Evolutionary conservation across 1,140 invertebrate genomes (phyloP).

Genomic region (Uloborus diversus): DNA sequence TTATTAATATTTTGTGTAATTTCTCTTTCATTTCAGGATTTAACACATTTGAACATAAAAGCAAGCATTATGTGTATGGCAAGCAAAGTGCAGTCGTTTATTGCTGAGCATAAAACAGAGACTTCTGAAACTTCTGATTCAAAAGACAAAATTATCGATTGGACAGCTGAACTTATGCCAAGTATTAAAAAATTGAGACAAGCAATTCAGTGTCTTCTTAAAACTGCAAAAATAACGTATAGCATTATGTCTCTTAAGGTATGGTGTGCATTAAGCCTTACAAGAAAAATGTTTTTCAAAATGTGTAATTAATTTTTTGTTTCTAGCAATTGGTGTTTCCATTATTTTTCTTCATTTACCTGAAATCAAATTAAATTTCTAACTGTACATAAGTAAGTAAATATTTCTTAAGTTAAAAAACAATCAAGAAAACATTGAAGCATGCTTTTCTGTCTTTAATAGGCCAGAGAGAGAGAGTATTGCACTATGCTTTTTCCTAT

Average conservation of each 20-base stretch:
- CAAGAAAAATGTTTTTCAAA: too few relatives aligned
- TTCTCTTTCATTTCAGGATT: slow-evolving; percentile 68
- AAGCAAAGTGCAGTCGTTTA: slow-evolving; percentile 70
- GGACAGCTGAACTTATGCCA: slow-evolving; percentile 79
- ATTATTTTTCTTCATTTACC: too few relatives aligned
- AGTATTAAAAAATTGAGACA: slow-evolving; percentile 82
- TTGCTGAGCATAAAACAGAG: background rate
- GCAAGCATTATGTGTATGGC: slow-evolving; percentile 87
- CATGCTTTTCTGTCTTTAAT: too few relatives aligned
- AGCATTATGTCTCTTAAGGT: slow-evolving; percentile 83
- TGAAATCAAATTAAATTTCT: too few relatives aligned
- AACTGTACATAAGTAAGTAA: too few relatives aligned
- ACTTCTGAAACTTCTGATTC: background rate
- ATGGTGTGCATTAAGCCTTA: too few relatives aligned
- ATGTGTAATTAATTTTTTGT: too few relatives aligned
- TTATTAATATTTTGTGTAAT: background rate
- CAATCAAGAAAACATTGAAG: too few relatives aligned
- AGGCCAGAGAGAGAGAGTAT: too few relatives aligned
- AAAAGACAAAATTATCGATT: slow-evolving; percentile 60
- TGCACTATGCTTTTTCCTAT: too few relatives aligned
- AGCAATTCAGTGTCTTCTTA: slow-evolving; percentile 81
- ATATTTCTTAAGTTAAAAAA: too few relatives aligned
- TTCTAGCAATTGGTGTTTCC: too few relatives aligned
- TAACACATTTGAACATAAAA: slow-evolving; percentile 88
- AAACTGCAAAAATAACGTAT: slow-evolving; percentile 85